These are phyloP conservation scores for Rafetus swinhoei DNA, from an alignment of 2,113 vertebrate genomes.

Conservation along the genomic window DNA sequence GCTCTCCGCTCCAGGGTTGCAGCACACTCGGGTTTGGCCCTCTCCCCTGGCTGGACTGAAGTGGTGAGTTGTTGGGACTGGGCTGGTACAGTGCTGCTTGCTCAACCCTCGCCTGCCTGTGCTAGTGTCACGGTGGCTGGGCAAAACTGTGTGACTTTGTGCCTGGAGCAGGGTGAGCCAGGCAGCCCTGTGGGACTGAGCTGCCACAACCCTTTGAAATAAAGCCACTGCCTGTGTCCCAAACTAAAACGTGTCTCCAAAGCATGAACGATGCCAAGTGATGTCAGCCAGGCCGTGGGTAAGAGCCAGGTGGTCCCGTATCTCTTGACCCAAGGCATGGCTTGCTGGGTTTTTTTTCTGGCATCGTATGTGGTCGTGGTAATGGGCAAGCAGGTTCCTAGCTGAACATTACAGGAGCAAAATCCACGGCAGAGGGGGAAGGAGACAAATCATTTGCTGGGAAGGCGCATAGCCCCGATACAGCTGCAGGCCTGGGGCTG, in stretches of 20 bases:
- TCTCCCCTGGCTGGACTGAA: too few relatives aligned
- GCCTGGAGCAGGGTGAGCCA: neutral
- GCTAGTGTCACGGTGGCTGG: too few relatives aligned
- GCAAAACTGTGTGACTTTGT: too few relatives aligned
- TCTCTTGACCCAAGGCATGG: neutral
- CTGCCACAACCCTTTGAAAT: neutral
- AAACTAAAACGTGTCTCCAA: neutral
- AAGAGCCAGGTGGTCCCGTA: neutral
- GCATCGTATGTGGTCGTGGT: neutral
- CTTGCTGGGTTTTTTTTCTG: too few relatives aligned
- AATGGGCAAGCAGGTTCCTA: too few relatives aligned
- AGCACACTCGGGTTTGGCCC: too few relatives aligned
- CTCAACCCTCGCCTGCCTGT: neutral
- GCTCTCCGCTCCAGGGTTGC: too few relatives aligned
- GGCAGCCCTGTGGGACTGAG: neutral
- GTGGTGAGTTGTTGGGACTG: too few relatives aligned
- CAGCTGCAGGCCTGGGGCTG: too few relatives aligned
- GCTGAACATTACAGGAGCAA: neutral
- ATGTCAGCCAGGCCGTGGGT: neutral
- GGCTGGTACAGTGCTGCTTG: neutral
- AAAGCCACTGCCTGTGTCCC: neutral
- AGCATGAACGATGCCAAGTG: neutral
- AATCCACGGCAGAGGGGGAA: neutral
- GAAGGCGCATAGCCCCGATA: too few relatives aligned
- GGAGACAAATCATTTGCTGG: neutral